Base-by-base conservation (phyloP, 2,113 vertebrate species). In the Pristiophorus japonicus region DNA sequence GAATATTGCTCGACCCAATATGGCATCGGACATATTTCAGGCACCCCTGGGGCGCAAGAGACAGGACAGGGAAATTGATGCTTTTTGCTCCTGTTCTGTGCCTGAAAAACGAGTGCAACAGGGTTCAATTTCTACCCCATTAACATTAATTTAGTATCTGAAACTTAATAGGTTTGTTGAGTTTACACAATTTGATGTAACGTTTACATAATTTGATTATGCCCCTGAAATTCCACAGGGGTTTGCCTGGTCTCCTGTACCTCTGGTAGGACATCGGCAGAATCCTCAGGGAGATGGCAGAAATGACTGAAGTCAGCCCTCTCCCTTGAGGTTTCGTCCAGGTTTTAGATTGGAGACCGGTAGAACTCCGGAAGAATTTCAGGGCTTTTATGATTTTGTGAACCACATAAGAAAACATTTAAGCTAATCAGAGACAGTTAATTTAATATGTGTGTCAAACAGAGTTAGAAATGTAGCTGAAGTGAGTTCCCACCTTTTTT, bases 401-500 rank as follows among this genome's bases (percentile, higher is more conserved):
- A 34, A 34, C 30, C 12, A 91, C 55, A 62, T 30, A 4, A n/a
- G 27, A 59, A 90, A 59, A 59, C 4, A 14, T 65, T 92, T n/a
- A 38, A 92, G 59, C 18, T 38, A 38, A 63, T 63, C 34, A 38
- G 88, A 65, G 16, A 38, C 55, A 38, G 34, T 92, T 92, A 63
- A 92, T 92, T 92, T 63, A 92, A 63, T 63, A 38, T 63, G 88
- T 22, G 30, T 92, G 4, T 92, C 55, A 90, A 62, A n/a, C 88
- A 92, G 88, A 92, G 34, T 63, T 92, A 38, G n/a, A 63, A 63
- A 63, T 63, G 59, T 92, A 65, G n/a, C 88, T 20, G 88, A 63
- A 63, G 34, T 65, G 59, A 92, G 88, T 92, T 92, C 59, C 59
- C 88, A 92, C 59, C 88, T 63, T 63, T 63, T 81, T 63, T 63